Evolutionary conservation across 2,113 vertebrate genomes (phyloP).

Genomic region (Mobula hypostoma): DNA sequence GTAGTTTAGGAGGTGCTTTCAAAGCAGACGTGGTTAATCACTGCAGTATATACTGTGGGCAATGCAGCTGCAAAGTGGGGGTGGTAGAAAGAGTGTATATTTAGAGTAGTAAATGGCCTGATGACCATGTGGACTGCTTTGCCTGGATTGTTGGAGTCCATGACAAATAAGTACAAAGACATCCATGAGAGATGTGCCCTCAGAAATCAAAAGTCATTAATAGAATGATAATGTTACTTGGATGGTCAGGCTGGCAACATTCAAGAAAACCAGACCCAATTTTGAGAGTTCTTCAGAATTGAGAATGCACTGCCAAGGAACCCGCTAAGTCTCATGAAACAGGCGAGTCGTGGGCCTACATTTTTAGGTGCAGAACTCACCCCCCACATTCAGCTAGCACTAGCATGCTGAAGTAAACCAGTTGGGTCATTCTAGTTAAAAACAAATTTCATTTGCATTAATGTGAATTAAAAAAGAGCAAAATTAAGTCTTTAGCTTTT

Average conservation of each 20-base stretch:
- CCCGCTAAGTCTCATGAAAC: not conserved
- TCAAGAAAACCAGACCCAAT: too few species aligned
- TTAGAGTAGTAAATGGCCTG: not conserved
- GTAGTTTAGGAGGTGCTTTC: not conserved
- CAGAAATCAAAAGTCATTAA: not conserved
- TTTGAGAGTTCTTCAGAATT: too few species aligned
- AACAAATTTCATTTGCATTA: not conserved
- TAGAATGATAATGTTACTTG: not conserved
- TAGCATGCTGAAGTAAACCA: not conserved
- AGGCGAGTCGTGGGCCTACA: not conserved
- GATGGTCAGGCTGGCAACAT: not conserved
- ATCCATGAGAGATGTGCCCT: too few species aligned
- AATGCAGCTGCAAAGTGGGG: not conserved
- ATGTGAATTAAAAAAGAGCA: not conserved
- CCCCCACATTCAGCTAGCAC: not conserved
- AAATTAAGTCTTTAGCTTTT: not conserved
- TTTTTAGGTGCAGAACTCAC: not conserved
- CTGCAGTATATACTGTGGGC: not conserved
- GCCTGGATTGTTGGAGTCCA: not conserved
- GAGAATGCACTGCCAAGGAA: too few species aligned
- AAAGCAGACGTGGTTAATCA: not conserved
- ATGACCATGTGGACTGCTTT: not conserved
- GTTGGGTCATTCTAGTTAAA: not conserved
- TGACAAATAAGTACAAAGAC: not conserved
- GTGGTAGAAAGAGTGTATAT: not conserved